Evolutionary conservation across 2,888 invertebrate species (phyloP), one percentile per base, ranked within the genome.

Genomic region (Exephanes ischioxanthus): DNA sequence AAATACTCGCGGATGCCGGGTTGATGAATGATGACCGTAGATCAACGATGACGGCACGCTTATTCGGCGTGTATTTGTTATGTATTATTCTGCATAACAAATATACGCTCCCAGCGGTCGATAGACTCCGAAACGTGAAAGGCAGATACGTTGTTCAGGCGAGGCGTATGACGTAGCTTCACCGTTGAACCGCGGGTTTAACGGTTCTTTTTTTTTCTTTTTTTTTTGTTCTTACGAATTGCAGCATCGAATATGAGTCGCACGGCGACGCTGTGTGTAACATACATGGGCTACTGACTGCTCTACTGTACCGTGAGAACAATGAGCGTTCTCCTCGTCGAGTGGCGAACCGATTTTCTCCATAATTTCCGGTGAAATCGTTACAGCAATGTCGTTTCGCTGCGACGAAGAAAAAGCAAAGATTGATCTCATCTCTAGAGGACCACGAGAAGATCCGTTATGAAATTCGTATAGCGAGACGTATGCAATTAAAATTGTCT

Each of bases 1-100:
- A 76, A 81, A 68, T 9, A 51, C 19, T 26, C 58, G 30, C 14
- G 41, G 51, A 45, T 51, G 45, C 53, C 73, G 48, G 68, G 81
- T 78, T 73, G 73, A 71, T 45, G 33, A 70, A 70, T 51, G 45
- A 77, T 77, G 80, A 85, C 84, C 78, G 77, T 85, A 73, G 73
- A 72, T 70, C 45, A 30, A 19, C 30, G 7, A 37, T 55, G 61
- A 26, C 55, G 70, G 51, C 37, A 73, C 51, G 33, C 53, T 51
- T 19, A 5, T 7, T 48, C 68, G 33, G 67, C 48, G 14, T 81
- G 51, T 81, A 48, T 68, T 37, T 26, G 45, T 1, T 61, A 68
- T 58, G 41, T 41, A 41, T 41, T 41, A 11, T 11, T 41, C 11
- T 41, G 41, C 41, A 41, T 11, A 41, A 41, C 1, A 41, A 41